Base-by-base conservation (phyloP, 2,888 invertebrate species). In the Scrobipalpa costella region DNA sequence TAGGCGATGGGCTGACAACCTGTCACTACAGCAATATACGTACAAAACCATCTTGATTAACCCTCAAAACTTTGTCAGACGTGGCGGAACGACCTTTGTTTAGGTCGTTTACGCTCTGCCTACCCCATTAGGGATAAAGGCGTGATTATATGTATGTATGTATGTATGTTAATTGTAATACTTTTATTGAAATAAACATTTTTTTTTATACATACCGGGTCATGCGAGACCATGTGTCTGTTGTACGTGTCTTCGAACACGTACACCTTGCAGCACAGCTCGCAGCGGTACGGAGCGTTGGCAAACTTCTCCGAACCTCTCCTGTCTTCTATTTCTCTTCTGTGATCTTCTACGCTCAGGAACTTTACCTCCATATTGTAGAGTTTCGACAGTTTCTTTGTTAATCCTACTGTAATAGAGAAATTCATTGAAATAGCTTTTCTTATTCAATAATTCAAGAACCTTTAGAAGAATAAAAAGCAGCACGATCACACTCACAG, bases 331-430 rank as follows among this genome's bases (percentile, higher is more conserved):
- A 61, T 50, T 8, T 61, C 61, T 19, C 17, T 11, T 21, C 13
- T 49, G 33, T 61, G 61, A 5, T 61, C 49, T 61, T 61, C 61
- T 36, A 44, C 21, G 9, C 34, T 34, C 15, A 61, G 34, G 19
- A 61, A 61, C 17, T 50, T 34, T 0, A 61, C 61, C 33, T 61
- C 61, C 44, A 50, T 36, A 34, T 61, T 61, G 50, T 61, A 61
- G 8, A 33, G 15, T 13, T 61, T 49, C 0, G 61, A 61, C 8
- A 61, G 44, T 50, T 50, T 44, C n/a, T 15, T 11, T 6, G 57
- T 40, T 9, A 55, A 34, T 13, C n/a, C 33, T n/a, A 55, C 55
- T 55, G 55, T 55, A 27, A 27, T 11, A 33, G n/a, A 52, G 15
- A 49, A 27, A 27, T 27, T 27, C 5, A 27, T 27, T 19, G n/a